Conservation (phyloP, 2,113 vertebrate species). For the Azemiops feae region DNA sequence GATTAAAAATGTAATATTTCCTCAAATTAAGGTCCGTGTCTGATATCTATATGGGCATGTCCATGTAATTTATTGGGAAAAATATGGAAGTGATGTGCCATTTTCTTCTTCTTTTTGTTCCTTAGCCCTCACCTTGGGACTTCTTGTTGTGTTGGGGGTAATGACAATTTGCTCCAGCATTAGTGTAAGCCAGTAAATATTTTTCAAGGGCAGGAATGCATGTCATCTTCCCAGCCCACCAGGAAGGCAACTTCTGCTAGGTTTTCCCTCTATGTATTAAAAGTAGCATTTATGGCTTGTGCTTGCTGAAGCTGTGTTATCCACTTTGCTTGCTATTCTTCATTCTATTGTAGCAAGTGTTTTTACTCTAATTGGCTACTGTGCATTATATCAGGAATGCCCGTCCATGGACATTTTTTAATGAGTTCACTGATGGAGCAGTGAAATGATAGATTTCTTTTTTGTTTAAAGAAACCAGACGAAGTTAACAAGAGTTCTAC, state of each 20-base stretch:
- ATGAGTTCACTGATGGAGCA: not conserved
- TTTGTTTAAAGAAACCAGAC: not conserved
- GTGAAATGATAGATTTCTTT: not conserved
- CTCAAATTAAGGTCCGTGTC: not conserved
- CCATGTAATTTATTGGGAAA: not conserved
- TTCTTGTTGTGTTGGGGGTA: not conserved
- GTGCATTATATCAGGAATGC: not conserved
- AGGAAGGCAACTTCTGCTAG: not conserved
- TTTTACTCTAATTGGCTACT: not conserved
- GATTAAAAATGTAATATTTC: not conserved
- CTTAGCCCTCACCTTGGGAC: not conserved
- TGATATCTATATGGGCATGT: not conserved
- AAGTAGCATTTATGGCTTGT: not conserved
- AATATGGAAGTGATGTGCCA: not conserved
- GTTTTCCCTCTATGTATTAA: not conserved
- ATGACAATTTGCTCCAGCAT: not conserved
- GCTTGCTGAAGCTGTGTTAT: not conserved
- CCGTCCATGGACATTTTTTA: not conserved
- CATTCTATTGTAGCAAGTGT: not conserved
- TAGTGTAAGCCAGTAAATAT: not conserved
- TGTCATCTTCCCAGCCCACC: not conserved
- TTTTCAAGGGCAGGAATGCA: not conserved
- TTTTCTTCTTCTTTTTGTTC: not conserved
- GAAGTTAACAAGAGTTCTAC: not conserved
- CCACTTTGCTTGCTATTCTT: not conserved